Evolutionary conservation across 2,888 invertebrate species (phyloP), one percentile per base, ranked within the genome.

Genomic region (Caenorhabditis panamensis): DNA sequence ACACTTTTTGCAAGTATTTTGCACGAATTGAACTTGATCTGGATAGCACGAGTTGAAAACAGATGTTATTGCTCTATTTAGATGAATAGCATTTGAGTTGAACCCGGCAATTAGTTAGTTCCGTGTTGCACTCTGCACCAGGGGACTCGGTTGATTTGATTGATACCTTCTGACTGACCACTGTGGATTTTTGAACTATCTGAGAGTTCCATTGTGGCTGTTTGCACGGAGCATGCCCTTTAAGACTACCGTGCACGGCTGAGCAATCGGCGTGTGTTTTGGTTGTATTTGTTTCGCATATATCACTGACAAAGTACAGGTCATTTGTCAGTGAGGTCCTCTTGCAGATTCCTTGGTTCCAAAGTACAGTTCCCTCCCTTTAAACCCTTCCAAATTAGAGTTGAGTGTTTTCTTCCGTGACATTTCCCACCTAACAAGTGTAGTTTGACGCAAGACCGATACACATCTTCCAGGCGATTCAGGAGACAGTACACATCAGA

Each of bases 381-480:
- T 6, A 31, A n/a, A n/a, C n/a, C n/a, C n/a, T 31, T 31, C 9
- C 31, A 6, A 31, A 31, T 4, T 6, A 31, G 31, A 31, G 5
- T 9, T 31, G 31, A n/a, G n/a, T n/a, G n/a, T n/a, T 9, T 31
- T 31, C 5, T 31, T 31, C 31, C 31, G 31, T 31, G 31, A 4
- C 4, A 9, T 31, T 31, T 31, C 5, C 31, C 4, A 31, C 31
- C 31, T 9, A 31, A 31, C 9, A 6, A 6, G 31, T 31, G 51
- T 51, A 51, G 51, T 51, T 51, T 51, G 51, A 9, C 18, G 51
- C 24, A n/a, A n/a, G 24, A 41, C 41, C 41, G 41, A 41, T 13
- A 16, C 41, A 41, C 41, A 41, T 13, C 41, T 41, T 16, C 16
- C 41, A 16, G 41, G 13, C n/a, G n/a, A n/a, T n/a, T n/a, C n/a